Evolutionary conservation across 30 jellyfish, hydroid and myxozoan genomes (phyloP), one percentile per base, ranked within the genome.

Genomic region (Hydra vulgaris): DNA sequence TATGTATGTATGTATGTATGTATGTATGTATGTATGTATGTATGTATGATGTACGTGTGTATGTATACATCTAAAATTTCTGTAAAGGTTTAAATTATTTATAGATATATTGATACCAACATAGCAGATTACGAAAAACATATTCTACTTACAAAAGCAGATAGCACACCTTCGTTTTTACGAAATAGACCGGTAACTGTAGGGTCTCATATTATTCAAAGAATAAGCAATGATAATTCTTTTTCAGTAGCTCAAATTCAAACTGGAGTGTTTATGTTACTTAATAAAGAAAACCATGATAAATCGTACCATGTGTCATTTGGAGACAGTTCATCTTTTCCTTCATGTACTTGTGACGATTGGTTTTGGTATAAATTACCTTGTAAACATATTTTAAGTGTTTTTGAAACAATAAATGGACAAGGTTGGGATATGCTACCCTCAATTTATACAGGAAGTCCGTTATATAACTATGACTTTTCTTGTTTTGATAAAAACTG

Each of bases 401-500:
- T 80, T 80, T 80, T 80, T 52, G 20, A 80, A 15, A 53, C 23
- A 1, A 22, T 80, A 21, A 25, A 19, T 16, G 87, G 87, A n/a
- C 71, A 85, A 85, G 67, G 87, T 3, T 80, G 87, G 87, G 87
- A 80, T 23, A 80, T 70, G 84, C 27, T 80, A 15, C 22, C 72
- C 19, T 27, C 83, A 4, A 23, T 70, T 16, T 80, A 80, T 25
- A 66, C 69, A 12, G 87, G 84, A 67, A 80, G 26, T 55, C 85
- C 87, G 7, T 16, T 66, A 53, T 80, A 27, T 0, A 80, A 67
- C 26, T 23, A 61, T 23, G 87, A 80, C 56, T 80, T 80, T 20
- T 67, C 84, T 66, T 80, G 87, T 80, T 80, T 80, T 70, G 87
- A 80, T 66, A 80, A 80, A 55, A 0, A 79, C n/a, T 83, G 55